Conservation (phyloP, 2,113 vertebrate species). For the Myotis brandtii region DNA sequence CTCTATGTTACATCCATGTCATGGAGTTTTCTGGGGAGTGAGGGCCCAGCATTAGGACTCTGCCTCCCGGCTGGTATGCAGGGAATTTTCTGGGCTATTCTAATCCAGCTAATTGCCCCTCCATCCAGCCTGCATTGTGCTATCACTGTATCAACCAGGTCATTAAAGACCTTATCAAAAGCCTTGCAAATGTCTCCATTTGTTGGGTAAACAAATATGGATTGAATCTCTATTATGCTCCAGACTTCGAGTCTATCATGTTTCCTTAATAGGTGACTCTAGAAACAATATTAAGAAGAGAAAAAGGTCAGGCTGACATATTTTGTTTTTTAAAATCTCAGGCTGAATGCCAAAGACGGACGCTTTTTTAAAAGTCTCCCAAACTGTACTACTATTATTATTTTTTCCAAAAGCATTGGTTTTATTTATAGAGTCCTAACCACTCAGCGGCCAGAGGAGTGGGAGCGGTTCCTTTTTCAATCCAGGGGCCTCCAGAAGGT, state of each 20-base stretch:
- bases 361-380: background rate
- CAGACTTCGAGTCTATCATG: background rate
- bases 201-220: background rate
- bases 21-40: background rate
- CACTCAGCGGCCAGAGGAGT: background rate
- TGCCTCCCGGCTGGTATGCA: background rate
- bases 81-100: background rate
- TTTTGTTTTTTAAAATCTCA: slow-evolving; percentile 41
- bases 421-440: background rate
- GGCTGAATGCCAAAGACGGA: background rate
- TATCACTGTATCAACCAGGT: background rate
- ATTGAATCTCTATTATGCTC: background rate
- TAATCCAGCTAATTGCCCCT: background rate
- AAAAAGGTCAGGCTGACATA: slow-evolving; percentile 24
- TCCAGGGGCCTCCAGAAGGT: background rate
- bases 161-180: slow-evolving; percentile 45
- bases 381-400: background rate
- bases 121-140: background rate
- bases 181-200: background rate
- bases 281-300: slow-evolving; percentile 26
- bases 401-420: background rate
- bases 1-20: background rate
- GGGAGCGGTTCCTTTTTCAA: background rate
- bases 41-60: background rate
- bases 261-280: slow-evolving; percentile 21